Base-by-base conservation (phyloP, 35 echinoderm and acorn worm genomes). In the Holothuria glaberrima region DNA sequence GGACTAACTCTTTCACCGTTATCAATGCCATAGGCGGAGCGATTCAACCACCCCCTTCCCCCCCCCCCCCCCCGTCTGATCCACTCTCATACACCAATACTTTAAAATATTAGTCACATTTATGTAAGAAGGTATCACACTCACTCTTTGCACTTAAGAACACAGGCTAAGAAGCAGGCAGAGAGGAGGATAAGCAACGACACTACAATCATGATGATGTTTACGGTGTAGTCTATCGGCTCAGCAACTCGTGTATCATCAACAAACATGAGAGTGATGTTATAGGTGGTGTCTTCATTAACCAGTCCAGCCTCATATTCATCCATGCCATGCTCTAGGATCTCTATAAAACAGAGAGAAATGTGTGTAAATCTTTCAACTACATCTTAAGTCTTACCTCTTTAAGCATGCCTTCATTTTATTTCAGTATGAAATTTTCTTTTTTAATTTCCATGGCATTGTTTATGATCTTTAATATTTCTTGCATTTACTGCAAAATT, bases 161-260 rank as follows among this genome's bases (percentile, higher is more conserved):
- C 66, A 9, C 68, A 9, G 13, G 80, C 64, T 38, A 91, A 54
- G 35, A 75, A 21, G 44, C 79, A 83, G 6, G 79, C 62, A 38
- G 79, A 58, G 16, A 91, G 30, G 1, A 91, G 52, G n/a, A 91
- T 32, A 16, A 56, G 19, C 30, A 83, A 56, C 3, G 80, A 59
- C 2, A 91, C 63, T 32, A 58, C 45, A 16, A 91, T 73, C 78
- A 91, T 86, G 28, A 91, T 91, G 28, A 50, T 59, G 27, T 91
- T 31, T 16, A 85, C 27, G 21, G 90, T 71, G 31, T 83, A n/a
- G n/a, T 91, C 90, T 12, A 85, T 57, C 29, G 63, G 61, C 0
- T 14, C 0, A 12, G 36, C 74, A 10, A 78, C 74, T 78, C 74
- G 50, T 28, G 12, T 18, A 12, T 18, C 73, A 48, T 50, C 73